Conservation (phyloP, 1,140 invertebrate genomes). For the Propsilocerus akamusi region DNA sequence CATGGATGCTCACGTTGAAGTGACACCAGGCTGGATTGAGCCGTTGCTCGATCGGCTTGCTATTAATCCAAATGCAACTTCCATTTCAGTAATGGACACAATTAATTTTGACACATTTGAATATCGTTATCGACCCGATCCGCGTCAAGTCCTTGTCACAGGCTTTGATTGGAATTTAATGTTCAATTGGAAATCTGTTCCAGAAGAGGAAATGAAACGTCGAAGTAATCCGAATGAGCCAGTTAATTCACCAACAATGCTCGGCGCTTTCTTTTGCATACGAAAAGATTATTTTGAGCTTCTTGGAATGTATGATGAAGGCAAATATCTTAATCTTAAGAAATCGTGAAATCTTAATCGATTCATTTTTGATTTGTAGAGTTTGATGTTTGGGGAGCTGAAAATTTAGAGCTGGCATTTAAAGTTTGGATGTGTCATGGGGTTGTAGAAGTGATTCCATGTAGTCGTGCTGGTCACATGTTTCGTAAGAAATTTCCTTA, state of each 20-base stretch:
- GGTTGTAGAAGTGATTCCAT: conserved; percentile 77
- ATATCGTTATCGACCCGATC: conserved; percentile 86
- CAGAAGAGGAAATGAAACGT: conserved; percentile 47
- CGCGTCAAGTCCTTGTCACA: conserved; percentile 56
- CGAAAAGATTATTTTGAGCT: conserved; percentile 87
- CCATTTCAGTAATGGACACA: conserved; percentile 94
- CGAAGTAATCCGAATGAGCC: conserved; percentile 67
- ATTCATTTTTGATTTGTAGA: too few relatives aligned
- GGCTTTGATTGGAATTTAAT: conserved; percentile 96
- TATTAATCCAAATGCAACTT: conserved; percentile 65
- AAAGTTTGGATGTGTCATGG: conserved; percentile 87
- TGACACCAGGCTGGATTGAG: conserved; percentile 89
- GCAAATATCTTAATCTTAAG: too few relatives aligned
- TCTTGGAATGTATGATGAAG: conserved; percentile 78
- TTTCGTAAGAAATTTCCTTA: conserved; percentile 31
- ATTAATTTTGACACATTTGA: conserved; percentile 85
- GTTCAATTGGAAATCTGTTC: conserved; percentile 79
- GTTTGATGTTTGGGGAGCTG: conserved; percentile 57
- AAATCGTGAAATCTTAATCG: too few relatives aligned
- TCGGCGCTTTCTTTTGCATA: conserved; percentile 85
- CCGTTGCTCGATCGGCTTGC: conserved; percentile 84
- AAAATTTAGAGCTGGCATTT: conserved; percentile 95
- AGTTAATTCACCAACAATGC: conserved; percentile 86
- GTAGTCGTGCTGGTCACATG: conserved; percentile 91
- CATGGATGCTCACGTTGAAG: conserved; percentile 87